Conservation (phyloP, 2,797 vertebrate genomes). For the Sphenopsis melanotis region DNA sequence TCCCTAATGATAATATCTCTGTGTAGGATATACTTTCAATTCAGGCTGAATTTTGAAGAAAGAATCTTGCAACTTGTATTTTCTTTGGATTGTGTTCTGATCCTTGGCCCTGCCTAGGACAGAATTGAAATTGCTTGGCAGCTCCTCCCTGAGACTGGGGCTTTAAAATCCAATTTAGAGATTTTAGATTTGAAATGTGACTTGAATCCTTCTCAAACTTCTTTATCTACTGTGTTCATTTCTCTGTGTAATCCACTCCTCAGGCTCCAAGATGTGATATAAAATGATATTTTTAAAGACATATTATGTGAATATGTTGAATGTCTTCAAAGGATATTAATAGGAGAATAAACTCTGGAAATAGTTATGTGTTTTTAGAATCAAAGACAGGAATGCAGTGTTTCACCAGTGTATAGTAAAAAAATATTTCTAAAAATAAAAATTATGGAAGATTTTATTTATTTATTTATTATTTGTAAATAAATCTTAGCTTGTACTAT, state of each 20-base stretch:
- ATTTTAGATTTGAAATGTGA: conserved; percentile 41
- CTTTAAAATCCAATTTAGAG: conserved; percentile 35
- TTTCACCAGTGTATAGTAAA: background rate
- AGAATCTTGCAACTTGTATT: background rate
- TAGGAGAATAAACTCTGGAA: background rate
- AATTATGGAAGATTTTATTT: background rate
- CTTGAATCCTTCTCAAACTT: conserved; percentile 25
- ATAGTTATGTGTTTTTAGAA: background rate
- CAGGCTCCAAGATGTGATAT: background rate
- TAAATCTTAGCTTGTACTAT: conserved; percentile 72
- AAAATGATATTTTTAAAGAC: background rate
- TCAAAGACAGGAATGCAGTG: background rate
- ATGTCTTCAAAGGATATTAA: background rate
- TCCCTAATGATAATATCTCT: background rate
- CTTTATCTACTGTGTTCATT: background rate
- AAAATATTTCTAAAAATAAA: background rate
- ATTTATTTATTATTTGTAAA: background rate
- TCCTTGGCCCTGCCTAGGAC: background rate
- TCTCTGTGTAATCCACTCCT: conserved; percentile 1
- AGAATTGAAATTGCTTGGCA: conserved; percentile 31
- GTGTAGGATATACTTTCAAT: background rate
- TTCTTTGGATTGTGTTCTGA: conserved; percentile 42
- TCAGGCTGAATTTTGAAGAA: conserved; percentile 7
- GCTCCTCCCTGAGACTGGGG: background rate
- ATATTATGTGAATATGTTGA: background rate